Conservation (phyloP, 2,888 invertebrate genomes). For the Nowickia ferox region DNA sequence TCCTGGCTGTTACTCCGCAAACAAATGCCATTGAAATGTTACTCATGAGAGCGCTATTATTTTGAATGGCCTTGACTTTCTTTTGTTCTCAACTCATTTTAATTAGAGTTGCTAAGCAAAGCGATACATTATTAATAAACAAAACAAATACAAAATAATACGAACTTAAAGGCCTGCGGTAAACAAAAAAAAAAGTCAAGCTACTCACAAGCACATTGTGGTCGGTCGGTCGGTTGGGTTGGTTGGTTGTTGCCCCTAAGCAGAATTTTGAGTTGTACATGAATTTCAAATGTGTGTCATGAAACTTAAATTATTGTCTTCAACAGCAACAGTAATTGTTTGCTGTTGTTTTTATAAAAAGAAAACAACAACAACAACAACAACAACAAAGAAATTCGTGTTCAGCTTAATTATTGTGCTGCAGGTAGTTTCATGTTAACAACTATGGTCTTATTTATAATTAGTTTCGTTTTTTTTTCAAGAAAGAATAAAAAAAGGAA, state of each 20-base stretch:
- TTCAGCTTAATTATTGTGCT: conserved; percentile 15
- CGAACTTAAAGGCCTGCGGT: not conserved
- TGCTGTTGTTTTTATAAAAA: not conserved
- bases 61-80: no score
- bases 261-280: not conserved
- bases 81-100: no score
- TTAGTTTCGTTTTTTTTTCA: not conserved
- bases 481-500: not conserved
- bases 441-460: not conserved
- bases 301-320: not conserved
- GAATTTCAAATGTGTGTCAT: conserved; percentile 14
- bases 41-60: no score
- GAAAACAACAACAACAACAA: not conserved
- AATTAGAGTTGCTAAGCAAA: no score
- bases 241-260: not conserved
- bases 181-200: not conserved
- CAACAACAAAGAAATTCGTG: not conserved
- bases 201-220: not conserved
- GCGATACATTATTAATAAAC: not conserved
- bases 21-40: no score
- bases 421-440: not conserved
- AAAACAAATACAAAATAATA: not conserved
- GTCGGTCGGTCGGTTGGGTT: no score
- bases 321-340: not conserved
- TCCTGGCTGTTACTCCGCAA: no score